phyloP scores from a whole-genome alignment of 2,888 invertebrate genomes.

The Parthenolecanium corni region DNA sequence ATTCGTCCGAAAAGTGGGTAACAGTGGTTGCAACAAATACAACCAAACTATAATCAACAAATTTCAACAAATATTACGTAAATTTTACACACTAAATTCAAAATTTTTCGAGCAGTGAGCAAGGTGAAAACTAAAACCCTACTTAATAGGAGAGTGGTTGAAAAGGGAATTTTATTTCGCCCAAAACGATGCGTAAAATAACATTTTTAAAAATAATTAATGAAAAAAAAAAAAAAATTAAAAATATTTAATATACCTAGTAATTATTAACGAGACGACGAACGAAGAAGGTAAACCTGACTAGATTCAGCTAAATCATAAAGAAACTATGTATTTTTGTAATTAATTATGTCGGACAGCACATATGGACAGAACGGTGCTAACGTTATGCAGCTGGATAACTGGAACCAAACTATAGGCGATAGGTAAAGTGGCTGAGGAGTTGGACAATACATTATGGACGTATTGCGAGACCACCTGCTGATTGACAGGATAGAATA shows the following conservation, averaged over 20 bases:
- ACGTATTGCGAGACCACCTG: slow-evolving; percentile 30
- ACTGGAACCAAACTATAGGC: slow-evolving; percentile 69
- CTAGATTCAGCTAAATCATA: slow-evolving; percentile 3
- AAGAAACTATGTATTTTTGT: not conserved
- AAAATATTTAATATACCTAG: not conserved
- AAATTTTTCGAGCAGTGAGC: too few relatives aligned
- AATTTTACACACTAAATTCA: too few relatives aligned
- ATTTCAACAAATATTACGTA: too few relatives aligned
- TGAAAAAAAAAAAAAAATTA: not conserved
- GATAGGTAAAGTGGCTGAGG: slow-evolving; percentile 41
- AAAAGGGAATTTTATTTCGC: not conserved
- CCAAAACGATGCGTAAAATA: not conserved
- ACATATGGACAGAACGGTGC: slow-evolving; percentile 71
- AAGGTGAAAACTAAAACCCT: too few relatives aligned
- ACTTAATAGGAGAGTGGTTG: too few relatives aligned
- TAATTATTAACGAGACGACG: not conserved
- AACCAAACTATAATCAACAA: too few relatives aligned
- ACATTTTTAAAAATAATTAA: not conserved
- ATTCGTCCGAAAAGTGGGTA: too few relatives aligned
- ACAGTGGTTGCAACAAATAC: too few relatives aligned
- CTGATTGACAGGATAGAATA: slow-evolving; percentile 31
- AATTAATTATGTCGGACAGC: slow-evolving; percentile 60
- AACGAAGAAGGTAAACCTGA: slow-evolving; percentile 18
- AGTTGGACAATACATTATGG: slow-evolving; percentile 30
- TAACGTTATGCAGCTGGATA: slow-evolving; percentile 63